Percentiles rank a stretch among this genome's conserved stretches.
Evolutionary conservation across 1,140 invertebrate species (phyloP).

Genomic region (Notospermus geniculatus): DNA sequence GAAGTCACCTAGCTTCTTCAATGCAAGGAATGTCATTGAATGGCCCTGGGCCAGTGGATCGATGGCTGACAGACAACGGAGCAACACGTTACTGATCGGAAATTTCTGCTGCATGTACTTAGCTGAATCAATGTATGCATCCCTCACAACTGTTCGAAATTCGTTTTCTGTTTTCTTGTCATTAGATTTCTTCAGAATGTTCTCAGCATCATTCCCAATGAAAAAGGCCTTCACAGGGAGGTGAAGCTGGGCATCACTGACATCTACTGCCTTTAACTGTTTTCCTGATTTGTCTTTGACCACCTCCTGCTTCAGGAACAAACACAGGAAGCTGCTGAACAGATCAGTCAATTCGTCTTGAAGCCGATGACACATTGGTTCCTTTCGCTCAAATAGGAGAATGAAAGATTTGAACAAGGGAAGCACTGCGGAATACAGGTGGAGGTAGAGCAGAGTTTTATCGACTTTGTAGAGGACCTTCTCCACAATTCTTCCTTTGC

Average conservation of each 20-base stretch:
- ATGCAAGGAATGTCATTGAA: neutral
- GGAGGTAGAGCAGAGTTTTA: constrained; percentile 16
- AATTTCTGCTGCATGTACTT: neutral
- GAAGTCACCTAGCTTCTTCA: constrained; percentile 4
- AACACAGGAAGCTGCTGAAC: constrained; percentile 22
- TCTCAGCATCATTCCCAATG: constrained; percentile 5
- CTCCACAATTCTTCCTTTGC: constrained; percentile 22
- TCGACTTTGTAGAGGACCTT: constrained; percentile 13
- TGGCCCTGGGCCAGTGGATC: neutral
- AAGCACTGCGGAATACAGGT: constrained; percentile 21
- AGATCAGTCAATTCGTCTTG: constrained; percentile 23
- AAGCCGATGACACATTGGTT: constrained; percentile 24
- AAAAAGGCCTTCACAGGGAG: constrained; percentile 18
- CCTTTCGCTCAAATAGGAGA: constrained; percentile 21
- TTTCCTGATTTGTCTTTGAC: constrained; percentile 9
- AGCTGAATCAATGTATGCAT: neutral
- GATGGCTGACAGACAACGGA: neutral
- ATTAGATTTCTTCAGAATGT: neutral
- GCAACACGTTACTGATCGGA: neutral
- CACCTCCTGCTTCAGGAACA: constrained; percentile 23
- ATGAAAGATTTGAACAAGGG: constrained; percentile 27
- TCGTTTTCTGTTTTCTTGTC: too few species aligned
- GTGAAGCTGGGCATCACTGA: neutral
- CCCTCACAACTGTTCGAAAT: too few species aligned
- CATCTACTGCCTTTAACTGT: constrained; percentile 6